Percentiles rank a stretch among this genome's conserved stretches.
Evolutionary conservation across 2,888 invertebrate genomes (phyloP).

Genomic region (Rutpela maculata): DNA sequence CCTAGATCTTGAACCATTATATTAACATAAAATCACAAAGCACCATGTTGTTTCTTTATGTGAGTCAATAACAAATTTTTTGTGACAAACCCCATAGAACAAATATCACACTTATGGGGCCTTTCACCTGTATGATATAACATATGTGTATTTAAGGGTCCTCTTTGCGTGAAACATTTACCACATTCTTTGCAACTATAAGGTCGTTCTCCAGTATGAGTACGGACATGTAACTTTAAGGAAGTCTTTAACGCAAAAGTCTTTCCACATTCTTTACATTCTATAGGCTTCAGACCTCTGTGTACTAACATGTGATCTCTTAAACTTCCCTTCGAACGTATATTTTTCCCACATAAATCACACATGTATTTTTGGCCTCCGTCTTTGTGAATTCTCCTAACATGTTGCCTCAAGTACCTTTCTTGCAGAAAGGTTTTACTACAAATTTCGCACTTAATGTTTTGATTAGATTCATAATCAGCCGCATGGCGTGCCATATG

Average conservation of each 20-base stretch:
- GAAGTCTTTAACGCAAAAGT: constrained; percentile 67
- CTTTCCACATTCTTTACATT: constrained; percentile 69
- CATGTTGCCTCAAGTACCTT: constrained; percentile 57
- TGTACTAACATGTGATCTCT: constrained; percentile 70
- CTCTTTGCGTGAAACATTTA: constrained; percentile 61
- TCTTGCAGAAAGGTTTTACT: constrained; percentile 59
- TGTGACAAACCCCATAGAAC: background rate
- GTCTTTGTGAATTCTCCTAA: constrained; percentile 60
- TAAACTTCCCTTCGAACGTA: constrained; percentile 53
- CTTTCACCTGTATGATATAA: constrained; percentile 60
- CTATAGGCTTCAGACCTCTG: constrained; percentile 54
- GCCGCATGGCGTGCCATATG: constrained; percentile 63
- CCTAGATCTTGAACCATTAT: too few species aligned
- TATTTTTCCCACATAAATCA: constrained; percentile 62
- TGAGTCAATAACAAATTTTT: background rate
- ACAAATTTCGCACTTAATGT: constrained; percentile 61
- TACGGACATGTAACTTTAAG: constrained; percentile 67
- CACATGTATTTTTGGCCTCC: constrained; percentile 60
- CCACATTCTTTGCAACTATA: constrained; percentile 61
- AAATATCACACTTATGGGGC: constrained; percentile 60
- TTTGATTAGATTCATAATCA: constrained; percentile 56
- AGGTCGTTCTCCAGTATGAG: constrained; percentile 68
- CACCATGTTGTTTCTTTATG: background rate
- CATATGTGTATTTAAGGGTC: constrained; percentile 56
- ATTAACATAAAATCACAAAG: constrained; percentile 13